phyloP scores from a whole-genome alignment of 92 coral and sea anemone genomes.

The Zoanthus sansibaricus region DNA sequence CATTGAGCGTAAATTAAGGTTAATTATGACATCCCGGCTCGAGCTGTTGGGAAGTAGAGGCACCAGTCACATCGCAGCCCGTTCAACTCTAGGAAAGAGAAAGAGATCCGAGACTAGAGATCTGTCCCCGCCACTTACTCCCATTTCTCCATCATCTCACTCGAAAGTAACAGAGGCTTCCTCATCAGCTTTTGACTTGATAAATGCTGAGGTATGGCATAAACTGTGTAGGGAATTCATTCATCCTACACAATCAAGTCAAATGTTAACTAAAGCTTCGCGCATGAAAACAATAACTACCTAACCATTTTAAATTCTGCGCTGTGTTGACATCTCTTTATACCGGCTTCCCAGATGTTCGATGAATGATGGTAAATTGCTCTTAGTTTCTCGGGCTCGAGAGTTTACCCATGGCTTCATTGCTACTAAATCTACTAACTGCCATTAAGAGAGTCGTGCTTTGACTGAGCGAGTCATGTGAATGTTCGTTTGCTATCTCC shows the following conservation, averaged over 20 bases:
- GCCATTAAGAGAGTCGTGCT: constrained; percentile 34
- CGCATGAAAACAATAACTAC: constrained; percentile 57
- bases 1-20: constrained; percentile 95
- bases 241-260: constrained; percentile 45
- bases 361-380: constrained; percentile 45
- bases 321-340: background rate
- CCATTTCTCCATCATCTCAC: constrained; percentile 98
- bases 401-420: constrained; percentile 40
- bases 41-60: constrained; percentile 87
- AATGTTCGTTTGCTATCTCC: constrained; percentile 45
- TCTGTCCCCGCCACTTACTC: constrained; percentile 98
- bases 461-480: constrained; percentile 33
- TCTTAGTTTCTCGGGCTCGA: constrained; percentile 13
- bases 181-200: constrained; percentile 94
- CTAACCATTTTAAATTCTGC: constrained; percentile 43
- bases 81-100: constrained; percentile 71
- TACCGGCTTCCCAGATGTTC: constrained; percentile 46
- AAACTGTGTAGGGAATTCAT: constrained; percentile 23
- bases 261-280: constrained; percentile 54
- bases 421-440: constrained; percentile 26
- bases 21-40: constrained; percentile 96
- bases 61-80: constrained; percentile 74
- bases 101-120: constrained; percentile 89
- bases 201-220: constrained; percentile 91
- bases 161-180: constrained; percentile 86